Conservation (phyloP, 2,797 vertebrate species). For the Crossoptilon crossoptilon region DNA sequence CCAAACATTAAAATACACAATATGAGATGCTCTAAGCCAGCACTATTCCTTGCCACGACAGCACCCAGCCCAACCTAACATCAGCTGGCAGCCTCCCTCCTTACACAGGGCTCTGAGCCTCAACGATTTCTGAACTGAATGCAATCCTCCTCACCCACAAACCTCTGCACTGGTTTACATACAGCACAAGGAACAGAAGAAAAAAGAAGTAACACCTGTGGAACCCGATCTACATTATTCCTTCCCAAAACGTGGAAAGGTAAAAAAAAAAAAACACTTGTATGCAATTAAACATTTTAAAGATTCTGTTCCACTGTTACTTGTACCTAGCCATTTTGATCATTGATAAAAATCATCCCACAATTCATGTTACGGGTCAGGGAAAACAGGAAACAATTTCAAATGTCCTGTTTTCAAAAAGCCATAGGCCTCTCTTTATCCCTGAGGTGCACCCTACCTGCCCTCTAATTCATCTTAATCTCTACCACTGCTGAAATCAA, state of each 20-base stretch:
- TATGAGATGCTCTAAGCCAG: neutral
- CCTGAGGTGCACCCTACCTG: neutral
- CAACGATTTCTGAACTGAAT: neutral
- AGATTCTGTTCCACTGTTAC: neutral
- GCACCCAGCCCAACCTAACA: neutral
- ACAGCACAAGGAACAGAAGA: neutral
- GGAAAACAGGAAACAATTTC: neutral
- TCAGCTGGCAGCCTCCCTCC: neutral
- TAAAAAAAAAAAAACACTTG: neutral
- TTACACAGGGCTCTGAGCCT: neutral
- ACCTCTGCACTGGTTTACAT: neutral
- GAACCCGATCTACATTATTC: neutral
- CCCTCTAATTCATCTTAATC: neutral
- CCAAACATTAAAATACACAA: neutral
- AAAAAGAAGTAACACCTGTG: neutral
- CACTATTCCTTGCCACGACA: neutral
- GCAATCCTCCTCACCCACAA: neutral
- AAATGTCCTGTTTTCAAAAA: neutral
- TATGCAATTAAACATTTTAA: neutral
- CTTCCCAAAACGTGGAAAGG: neutral
- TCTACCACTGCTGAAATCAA: neutral
- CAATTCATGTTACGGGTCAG: neutral
- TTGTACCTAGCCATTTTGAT: neutral
- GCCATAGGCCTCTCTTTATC: neutral
- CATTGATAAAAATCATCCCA: neutral